Evolutionary conservation across 2,888 invertebrate species (phyloP).

Genomic region (Hoplodrina blanda): DNA sequence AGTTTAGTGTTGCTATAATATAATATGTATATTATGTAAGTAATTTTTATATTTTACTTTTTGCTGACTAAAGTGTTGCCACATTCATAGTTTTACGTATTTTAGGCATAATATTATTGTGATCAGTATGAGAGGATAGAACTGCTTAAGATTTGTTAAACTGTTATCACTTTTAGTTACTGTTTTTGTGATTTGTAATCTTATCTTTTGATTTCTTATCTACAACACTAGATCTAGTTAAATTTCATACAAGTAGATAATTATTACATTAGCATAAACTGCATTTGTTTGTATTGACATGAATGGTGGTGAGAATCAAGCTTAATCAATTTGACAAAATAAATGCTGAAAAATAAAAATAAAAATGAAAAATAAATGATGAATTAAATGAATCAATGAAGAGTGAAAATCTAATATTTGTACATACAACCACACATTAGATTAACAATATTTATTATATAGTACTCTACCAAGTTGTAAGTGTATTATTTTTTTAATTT

Average conservation of each 20-base stretch:
- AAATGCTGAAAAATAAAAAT: too few relatives aligned
- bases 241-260: background rate
- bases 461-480: slow-evolving; percentile 15
- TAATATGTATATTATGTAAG: slow-evolving; percentile 57
- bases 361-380: too few relatives aligned
- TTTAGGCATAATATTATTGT: background rate
- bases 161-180: background rate
- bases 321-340: background rate
- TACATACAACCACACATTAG: slow-evolving; percentile 14
- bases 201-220: slow-evolving; percentile 4
- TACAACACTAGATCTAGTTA: slow-evolving; percentile 2
- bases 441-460: slow-evolving; percentile 5
- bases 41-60: slow-evolving; percentile 20
- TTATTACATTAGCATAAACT: slow-evolving; percentile 5
- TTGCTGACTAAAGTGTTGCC: slow-evolving; percentile 28
- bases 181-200: slow-evolving; percentile 12
- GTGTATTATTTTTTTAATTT: slow-evolving; percentile 15
- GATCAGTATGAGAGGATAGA: slow-evolving; percentile 12
- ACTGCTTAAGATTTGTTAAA: background rate
- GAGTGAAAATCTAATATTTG: slow-evolving; percentile 13
- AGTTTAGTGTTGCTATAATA: slow-evolving; percentile 49
- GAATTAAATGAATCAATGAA: background rate
- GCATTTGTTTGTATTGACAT: slow-evolving; percentile 10
- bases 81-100: slow-evolving; percentile 5
- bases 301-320: background rate